These are phyloP conservation scores for Halcyon leucocephala DNA, from an alignment of 2,797 vertebrate species.

Conservation along the genomic window DNA sequence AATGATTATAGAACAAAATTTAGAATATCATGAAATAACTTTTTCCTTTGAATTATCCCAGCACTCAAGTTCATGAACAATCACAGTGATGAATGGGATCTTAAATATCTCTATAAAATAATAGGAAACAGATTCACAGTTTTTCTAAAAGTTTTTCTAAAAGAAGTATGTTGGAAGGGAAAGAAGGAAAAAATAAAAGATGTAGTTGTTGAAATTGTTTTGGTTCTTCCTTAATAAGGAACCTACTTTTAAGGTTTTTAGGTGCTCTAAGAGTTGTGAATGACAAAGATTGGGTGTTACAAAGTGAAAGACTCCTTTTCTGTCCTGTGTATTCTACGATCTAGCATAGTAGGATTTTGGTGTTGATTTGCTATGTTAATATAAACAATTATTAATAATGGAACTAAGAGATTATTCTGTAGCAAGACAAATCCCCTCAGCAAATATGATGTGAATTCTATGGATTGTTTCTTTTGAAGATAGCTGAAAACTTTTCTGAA, in stretches of 20 bases:
- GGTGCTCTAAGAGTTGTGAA: neutral
- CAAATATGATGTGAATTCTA: neutral
- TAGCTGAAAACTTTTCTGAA: neutral
- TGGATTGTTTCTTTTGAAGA: neutral
- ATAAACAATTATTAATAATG: neutral
- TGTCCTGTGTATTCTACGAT: neutral
- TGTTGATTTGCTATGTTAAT: neutral
- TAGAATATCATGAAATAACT: neutral
- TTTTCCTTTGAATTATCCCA: neutral
- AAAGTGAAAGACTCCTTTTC: neutral
- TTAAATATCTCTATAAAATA: neutral
- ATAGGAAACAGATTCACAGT: neutral
- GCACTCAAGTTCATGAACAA: neutral
- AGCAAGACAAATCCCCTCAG: neutral
- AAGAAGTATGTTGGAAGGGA: fast-evolving
- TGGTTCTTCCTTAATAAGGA: neutral
- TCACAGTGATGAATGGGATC: neutral
- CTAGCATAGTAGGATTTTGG: neutral
- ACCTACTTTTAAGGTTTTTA: neutral
- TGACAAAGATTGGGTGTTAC: neutral
- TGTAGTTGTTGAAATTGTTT: neutral
- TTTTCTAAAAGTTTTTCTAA: neutral
- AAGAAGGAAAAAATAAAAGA: neutral
- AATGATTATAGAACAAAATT: neutral
- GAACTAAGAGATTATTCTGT: neutral